Evolutionary conservation across 2,797 vertebrate genomes (phyloP).

Genomic region (Glossophaga mutica): DNA sequence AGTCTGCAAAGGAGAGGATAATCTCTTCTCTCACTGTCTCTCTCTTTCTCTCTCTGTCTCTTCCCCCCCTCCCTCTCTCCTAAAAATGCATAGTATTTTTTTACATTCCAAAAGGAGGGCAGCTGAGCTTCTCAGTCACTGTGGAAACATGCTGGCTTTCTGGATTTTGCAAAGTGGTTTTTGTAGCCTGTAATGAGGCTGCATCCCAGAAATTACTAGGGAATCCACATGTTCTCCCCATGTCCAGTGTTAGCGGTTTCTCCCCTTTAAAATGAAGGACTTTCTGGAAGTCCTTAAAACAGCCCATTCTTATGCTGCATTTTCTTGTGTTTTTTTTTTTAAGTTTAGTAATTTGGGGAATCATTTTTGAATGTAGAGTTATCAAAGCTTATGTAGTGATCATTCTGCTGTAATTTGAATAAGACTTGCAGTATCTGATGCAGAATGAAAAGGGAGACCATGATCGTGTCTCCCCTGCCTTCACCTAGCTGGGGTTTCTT

Average conservation of each 20-base stretch:
- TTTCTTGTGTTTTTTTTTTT: neutral
- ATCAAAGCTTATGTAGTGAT: neutral
- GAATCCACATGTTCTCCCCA: neutral
- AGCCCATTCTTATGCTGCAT: neutral
- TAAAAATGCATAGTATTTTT: neutral
- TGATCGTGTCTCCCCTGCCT: neutral
- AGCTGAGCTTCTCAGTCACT: neutral
- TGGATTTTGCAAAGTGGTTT: neutral
- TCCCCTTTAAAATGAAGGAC: constrained; percentile 1
- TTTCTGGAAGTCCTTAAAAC: neutral
- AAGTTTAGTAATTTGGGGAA: neutral
- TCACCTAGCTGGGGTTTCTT: neutral
- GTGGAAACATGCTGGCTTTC: neutral
- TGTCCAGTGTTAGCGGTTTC: neutral
- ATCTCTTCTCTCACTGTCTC: too few relatives aligned
- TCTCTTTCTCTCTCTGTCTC: too few relatives aligned
- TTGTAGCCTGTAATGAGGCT: neutral
- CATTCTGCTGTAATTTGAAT: constrained; percentile 35
- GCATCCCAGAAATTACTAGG: neutral
- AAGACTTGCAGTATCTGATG: neutral
- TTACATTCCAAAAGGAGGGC: neutral
- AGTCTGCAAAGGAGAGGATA: neutral
- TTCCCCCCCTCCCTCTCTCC: neutral
- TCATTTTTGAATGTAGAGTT: neutral
- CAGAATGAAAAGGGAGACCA: neutral